Evolutionary conservation across 2,888 invertebrate genomes (phyloP), one percentile per base, ranked within the genome.

Genomic region (Pristionchus japonicus): DNA sequence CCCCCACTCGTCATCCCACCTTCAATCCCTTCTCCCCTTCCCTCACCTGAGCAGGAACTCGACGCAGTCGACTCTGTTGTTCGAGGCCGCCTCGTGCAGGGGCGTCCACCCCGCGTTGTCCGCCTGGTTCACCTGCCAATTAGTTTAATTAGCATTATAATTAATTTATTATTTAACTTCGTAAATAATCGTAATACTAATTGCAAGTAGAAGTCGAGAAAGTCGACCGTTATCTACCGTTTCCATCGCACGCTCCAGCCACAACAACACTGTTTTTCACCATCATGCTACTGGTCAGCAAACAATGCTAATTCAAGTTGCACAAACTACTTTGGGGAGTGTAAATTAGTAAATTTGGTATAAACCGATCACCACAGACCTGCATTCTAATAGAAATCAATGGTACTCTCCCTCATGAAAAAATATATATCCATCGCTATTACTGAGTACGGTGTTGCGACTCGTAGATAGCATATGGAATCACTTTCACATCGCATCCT

Each of bases 21-120:
- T n/a, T n/a, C n/a, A 64, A 64, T 1, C 11, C 23, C 64, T 7
- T 7, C n/a, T 9, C 70, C n/a, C n/a, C n/a, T n/a, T n/a, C 13
- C 82, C 52, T 64, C 40, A 85, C 89, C 74, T 96, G 88, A 97
- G 95, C 91, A 97, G 96, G 89, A 96, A 96, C 93, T 96, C 95
- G 82, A 97, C 97, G 89, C 97, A 96, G 92, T 96, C 96, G 92
- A 96, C 96, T 96, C 96, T 96, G 89, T 97, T 97, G 95, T 96
- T 96, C 95, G 96, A 97, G 95, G 97, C 97, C 86, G 97, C 97
- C 95, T 97, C 97, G 95, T 97, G 97, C 90, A 97, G 95, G 52
- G 97, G 96, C 31, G 97, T 97, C 97, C 97, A 97, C 90, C 97
- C 97, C 97, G 95, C 97, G 95, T 96, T 96, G 95, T 97, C 97